Evolutionary conservation across 2,797 vertebrate species (phyloP).

Genomic region (Cercopithecus petaurista): DNA sequence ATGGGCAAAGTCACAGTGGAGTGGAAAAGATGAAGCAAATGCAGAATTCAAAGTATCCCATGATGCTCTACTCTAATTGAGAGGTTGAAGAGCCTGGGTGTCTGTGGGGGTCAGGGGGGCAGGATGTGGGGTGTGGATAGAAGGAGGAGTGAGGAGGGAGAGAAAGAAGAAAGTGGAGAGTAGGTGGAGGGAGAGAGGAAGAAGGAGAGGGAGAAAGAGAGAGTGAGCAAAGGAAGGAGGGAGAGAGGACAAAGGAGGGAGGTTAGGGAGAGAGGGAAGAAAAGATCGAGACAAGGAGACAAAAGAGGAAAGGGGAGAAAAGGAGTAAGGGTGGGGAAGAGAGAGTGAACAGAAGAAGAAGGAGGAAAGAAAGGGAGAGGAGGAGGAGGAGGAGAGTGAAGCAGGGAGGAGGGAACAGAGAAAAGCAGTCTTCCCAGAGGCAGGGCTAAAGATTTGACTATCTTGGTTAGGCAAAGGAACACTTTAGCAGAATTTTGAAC

Average conservation of each 20-base stretch:
- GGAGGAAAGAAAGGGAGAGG: background rate
- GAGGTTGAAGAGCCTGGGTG: background rate
- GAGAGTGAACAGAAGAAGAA: background rate
- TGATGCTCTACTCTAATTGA: background rate
- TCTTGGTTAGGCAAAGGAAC: background rate
- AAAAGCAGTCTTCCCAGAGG: background rate
- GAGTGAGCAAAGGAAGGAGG: background rate
- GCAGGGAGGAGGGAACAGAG: background rate
- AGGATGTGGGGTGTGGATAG: no score
- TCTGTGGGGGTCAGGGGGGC: no score
- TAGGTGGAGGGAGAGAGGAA: background rate
- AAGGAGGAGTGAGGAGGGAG: background rate
- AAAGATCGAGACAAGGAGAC: background rate
- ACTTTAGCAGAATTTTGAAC: background rate
- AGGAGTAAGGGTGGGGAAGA: background rate
- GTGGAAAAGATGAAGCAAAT: background rate
- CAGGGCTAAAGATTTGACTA: background rate
- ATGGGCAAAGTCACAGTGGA: background rate
- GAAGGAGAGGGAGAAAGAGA: background rate
- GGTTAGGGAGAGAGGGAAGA: background rate
- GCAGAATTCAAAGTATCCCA: background rate
- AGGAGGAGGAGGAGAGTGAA: background rate
- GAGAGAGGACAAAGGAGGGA: background rate
- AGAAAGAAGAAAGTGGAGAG: background rate
- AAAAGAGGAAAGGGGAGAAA: background rate